Evolutionary conservation across 2,113 vertebrate species (phyloP).

Genomic region (Malurus alboscapulatus): DNA sequence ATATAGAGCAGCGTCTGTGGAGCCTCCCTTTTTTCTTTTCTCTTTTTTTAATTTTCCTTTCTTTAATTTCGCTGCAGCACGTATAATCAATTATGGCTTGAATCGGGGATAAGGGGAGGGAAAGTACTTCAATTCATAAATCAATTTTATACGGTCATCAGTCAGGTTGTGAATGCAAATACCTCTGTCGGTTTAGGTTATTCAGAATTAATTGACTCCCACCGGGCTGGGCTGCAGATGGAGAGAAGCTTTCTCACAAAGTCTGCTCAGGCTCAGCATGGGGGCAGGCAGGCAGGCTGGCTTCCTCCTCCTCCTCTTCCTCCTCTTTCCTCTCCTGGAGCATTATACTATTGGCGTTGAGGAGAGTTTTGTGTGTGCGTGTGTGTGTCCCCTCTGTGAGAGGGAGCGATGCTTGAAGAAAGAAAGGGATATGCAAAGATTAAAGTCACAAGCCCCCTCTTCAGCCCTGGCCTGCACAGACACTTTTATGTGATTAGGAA

Average conservation of each 20-base stretch:
- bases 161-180: slow-evolving; percentile 94
- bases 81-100: slow-evolving; percentile 98
- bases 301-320: slow-evolving; percentile 64
- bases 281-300: slow-evolving; percentile 58
- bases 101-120: slow-evolving; percentile 81
- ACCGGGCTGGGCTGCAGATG: slow-evolving; percentile 77
- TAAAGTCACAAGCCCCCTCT: slow-evolving; percentile 72
- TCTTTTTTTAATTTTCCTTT: slow-evolving; percentile 79
- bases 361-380: slow-evolving; percentile 44
- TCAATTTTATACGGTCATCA: slow-evolving; percentile 99
- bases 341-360: slow-evolving; percentile 58
- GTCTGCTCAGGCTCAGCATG: slow-evolving; percentile 74
- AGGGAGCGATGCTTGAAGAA: slow-evolving; percentile 68
- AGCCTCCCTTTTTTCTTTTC: slow-evolving; percentile 73
- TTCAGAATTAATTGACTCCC: slow-evolving; percentile 86
- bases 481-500: slow-evolving; percentile 80
- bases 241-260: slow-evolving; percentile 77
- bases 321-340: slow-evolving; percentile 54
- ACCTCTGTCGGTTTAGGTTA: slow-evolving; percentile 84
- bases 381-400: slow-evolving; percentile 29
- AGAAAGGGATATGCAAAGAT: slow-evolving; percentile 70
- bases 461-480: slow-evolving; percentile 65
- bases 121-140: slow-evolving; percentile 95
- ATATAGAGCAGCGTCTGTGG: slow-evolving; percentile 57
- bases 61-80: slow-evolving; percentile 87